phyloP scores from a whole-genome alignment of 2,113 vertebrate species.

The Dasyornis broadbenti region DNA sequence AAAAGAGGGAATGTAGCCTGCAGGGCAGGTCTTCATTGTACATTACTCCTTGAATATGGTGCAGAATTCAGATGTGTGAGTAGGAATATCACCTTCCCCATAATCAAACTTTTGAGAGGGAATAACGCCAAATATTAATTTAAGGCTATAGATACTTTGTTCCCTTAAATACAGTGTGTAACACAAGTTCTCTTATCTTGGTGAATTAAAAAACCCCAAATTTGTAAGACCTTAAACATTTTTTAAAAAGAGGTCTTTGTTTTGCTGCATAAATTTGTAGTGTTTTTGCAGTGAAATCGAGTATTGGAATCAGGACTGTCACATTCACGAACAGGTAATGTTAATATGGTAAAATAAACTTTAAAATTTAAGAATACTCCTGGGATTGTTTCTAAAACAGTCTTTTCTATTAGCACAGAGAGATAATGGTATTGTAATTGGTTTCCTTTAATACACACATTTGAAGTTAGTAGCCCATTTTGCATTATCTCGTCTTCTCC shows the following conservation, averaged over 20 bases:
- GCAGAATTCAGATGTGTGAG: neutral
- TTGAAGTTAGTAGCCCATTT: neutral
- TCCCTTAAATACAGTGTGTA: neutral
- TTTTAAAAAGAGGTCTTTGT: neutral
- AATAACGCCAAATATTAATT: neutral
- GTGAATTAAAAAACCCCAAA: neutral
- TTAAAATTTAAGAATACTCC: constrained; percentile 38
- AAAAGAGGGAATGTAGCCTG: neutral
- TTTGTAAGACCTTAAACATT: neutral
- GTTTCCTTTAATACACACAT: neutral
- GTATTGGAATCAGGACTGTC: constrained; percentile 5
- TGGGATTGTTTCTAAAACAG: neutral
- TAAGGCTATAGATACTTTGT: neutral
- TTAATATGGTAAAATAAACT: constrained; percentile 49
- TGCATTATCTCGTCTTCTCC: neutral
- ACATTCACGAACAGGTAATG: constrained; percentile 35
- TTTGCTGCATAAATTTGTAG: neutral
- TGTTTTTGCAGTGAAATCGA: constrained; percentile 16
- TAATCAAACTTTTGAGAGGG: neutral
- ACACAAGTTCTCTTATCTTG: neutral
- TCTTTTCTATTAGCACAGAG: constrained; percentile 2
- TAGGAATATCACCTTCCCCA: neutral
- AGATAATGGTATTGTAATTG: neutral
- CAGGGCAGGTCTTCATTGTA: neutral
- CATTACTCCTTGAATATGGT: neutral